phyloP scores from a whole-genome alignment of 2,888 invertebrate species.

The Neoitamus cyanurus region DNA sequence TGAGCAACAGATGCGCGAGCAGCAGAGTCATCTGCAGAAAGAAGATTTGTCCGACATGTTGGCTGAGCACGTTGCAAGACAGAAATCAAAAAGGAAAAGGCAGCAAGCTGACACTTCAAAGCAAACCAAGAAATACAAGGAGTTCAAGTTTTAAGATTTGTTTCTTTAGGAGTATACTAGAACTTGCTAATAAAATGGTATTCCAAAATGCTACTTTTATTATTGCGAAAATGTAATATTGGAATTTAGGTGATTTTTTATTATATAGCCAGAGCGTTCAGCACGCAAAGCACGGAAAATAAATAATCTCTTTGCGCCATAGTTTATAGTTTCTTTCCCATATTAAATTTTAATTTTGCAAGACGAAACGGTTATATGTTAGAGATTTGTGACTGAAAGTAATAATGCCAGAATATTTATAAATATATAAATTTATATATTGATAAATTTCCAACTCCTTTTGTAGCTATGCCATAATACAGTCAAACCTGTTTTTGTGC shows the following conservation, averaged over 20 bases:
- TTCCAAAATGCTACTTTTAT: neutral
- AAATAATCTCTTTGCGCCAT: too few species aligned
- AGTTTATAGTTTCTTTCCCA: too few species aligned
- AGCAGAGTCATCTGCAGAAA: conserved; percentile 86
- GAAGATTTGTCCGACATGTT: conserved; percentile 99
- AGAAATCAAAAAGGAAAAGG: conserved; percentile 94
- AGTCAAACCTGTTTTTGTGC: too few species aligned
- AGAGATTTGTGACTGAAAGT: too few species aligned
- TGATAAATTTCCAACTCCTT: too few species aligned
- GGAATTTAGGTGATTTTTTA: neutral
- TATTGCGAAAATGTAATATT: too few species aligned
- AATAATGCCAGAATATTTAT: too few species aligned
- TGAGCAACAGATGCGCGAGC: conserved; percentile 95
- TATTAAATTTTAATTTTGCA: too few species aligned
- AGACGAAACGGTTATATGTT: too few species aligned
- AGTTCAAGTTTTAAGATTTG: conserved; percentile 88
- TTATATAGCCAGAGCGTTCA: neutral
- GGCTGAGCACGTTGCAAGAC: conserved; percentile 96
- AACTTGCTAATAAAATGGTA: neutral
- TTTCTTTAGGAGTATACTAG: neutral
- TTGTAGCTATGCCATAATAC: too few species aligned
- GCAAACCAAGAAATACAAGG: conserved; percentile 96
- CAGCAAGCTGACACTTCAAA: conserved; percentile 91
- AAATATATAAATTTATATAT: too few species aligned
- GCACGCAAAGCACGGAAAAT: too few species aligned